Conservation (phyloP, 2,888 invertebrate genomes). For the Kryphioiulus occultus region DNA sequence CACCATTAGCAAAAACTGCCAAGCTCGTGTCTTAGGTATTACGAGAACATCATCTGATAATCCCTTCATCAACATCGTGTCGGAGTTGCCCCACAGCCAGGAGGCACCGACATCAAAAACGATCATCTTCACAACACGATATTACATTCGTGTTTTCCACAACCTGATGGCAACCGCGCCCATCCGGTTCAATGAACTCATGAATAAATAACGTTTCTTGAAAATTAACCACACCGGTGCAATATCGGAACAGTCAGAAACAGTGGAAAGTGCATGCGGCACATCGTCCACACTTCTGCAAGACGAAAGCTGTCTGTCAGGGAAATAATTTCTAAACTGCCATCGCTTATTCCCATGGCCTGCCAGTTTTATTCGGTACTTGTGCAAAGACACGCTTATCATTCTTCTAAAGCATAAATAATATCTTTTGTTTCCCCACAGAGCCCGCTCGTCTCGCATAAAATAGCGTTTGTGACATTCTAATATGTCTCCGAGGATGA, state of each 20-base stretch:
- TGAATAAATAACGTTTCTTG: neutral
- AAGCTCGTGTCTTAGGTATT: neutral
- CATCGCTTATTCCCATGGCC: neutral
- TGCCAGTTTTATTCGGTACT: conserved; percentile 1
- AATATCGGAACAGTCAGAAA: neutral
- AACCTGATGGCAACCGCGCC: neutral
- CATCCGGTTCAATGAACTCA: neutral
- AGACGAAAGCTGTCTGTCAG: neutral
- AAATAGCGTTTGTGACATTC: conserved; percentile 9
- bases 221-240: neutral
- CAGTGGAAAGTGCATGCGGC: neutral
- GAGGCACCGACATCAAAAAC: neutral
- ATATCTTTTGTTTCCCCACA: conserved; percentile 6
- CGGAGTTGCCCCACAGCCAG: too few relatives aligned
- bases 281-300: neutral
- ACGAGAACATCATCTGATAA: neutral
- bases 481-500: neutral
- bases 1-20: neutral
- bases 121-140: neutral
- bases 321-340: neutral
- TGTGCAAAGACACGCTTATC: neutral
- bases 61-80: neutral
- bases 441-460: conserved; percentile 9
- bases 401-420: neutral
- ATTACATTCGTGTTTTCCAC: neutral